Evolutionary conservation across 2,113 vertebrate genomes (phyloP), one percentile per base, ranked within the genome.

Genomic region (Phylloscopus whistleri): DNA sequence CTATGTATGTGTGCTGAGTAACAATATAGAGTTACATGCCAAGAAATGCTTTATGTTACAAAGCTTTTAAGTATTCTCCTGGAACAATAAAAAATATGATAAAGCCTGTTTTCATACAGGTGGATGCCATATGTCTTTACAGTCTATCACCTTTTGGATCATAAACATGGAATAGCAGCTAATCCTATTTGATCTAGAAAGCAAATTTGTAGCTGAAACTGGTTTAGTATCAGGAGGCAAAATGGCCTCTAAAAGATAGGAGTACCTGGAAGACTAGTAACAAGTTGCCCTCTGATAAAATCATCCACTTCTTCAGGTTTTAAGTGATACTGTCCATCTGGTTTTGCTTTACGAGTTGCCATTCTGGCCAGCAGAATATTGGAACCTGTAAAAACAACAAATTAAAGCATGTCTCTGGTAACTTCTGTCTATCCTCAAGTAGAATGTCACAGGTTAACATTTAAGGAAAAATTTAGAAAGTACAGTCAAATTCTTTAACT

Each of bases 301-400:
- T 99, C 99, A 92, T 99, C 99, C 28, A 99, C 99, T 80, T 99
- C 98, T 94, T 99, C 99, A 56, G 98, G 97, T 95, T 98, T 99
- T 85, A 99, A 97, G 93, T 99, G 98, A 97, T 99, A 98, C 26
- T 99, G 99, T 26, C 99, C 99, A 44, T 99, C 98, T 63, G 99
- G 99, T 90, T 99, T 99, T 94, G 99, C 99, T 97, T 98, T 98
- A 49, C 99, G 98, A 48, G 99, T 99, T 60, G 99, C 99, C 98
- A 99, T 98, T 96, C 99, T 98, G 96, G 99, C 99, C 97, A 99
- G 96, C 81, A 99, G 98, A 97, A 99, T 99, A 98, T 99, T 99
- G 89, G 99, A 99, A 96, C 98, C 99, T 99, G 94, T 53, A 62
- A 82, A 94, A 94, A 59, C 70, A 91, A 48, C 89, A 82, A 58